Percentiles rank a stretch among this genome's conserved stretches.
These are phyloP conservation scores for Spheniscus mendiculus DNA, from an alignment of 2,113 vertebrate genomes.

Conservation along the genomic window DNA sequence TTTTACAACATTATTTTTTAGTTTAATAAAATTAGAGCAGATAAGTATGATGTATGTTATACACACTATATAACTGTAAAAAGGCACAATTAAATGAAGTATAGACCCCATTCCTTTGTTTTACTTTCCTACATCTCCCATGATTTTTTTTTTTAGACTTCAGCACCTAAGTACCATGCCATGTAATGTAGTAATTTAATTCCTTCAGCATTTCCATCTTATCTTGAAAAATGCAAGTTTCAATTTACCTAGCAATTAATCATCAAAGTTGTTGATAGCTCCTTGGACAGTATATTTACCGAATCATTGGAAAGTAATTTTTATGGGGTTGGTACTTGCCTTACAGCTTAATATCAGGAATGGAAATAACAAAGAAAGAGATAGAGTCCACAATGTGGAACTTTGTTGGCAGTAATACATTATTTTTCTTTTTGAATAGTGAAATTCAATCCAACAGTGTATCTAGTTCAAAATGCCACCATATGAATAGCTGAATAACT, in stretches of 20 bases:
- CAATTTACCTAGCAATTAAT: background rate
- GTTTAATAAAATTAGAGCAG: background rate
- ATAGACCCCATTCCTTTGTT: background rate
- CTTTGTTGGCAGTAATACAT: background rate
- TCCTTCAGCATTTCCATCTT: background rate
- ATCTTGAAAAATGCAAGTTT: background rate
- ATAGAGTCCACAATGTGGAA: background rate
- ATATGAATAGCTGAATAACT: background rate
- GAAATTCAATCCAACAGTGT: background rate
- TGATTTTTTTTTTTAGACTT: background rate
- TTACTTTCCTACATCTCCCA: background rate
- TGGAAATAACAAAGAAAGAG: background rate
- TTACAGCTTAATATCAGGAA: background rate
- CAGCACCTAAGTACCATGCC: background rate
- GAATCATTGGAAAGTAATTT: background rate
- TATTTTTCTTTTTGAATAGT: background rate
- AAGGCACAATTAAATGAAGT: background rate
- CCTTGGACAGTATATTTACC: background rate
- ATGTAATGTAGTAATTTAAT: background rate
- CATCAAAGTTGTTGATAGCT: background rate
- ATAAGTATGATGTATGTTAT: background rate
- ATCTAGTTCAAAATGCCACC: background rate
- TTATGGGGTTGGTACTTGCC: background rate
- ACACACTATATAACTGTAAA: no score
- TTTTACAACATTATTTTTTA: background rate